phyloP scores from a whole-genome alignment of 2,888 invertebrate species.

The Habrosyne pyritoides region DNA sequence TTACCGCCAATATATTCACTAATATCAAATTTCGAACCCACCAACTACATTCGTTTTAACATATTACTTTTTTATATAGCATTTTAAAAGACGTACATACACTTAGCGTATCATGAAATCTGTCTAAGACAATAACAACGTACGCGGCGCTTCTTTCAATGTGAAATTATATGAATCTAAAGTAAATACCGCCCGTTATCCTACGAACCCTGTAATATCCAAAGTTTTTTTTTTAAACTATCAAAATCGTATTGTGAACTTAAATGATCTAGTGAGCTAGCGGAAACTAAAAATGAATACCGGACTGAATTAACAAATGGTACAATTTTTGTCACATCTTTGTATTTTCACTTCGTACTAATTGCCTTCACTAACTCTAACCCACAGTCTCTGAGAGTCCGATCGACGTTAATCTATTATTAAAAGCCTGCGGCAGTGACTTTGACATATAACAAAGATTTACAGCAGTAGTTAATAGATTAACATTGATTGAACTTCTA shows the following conservation, averaged over 20 bases:
- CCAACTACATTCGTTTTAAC: slow-evolving; percentile 17
- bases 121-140: slow-evolving; percentile 49
- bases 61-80: slow-evolving; percentile 24
- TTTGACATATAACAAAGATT: too few relatives aligned
- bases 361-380: too few relatives aligned
- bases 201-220: slow-evolving; percentile 64
- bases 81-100: slow-evolving; percentile 34
- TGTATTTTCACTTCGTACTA: slow-evolving; percentile 4
- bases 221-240: slow-evolving; percentile 30
- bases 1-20: slow-evolving; percentile 29
- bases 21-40: slow-evolving; percentile 32
- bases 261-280: slow-evolving; percentile 23
- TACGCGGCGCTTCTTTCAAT: slow-evolving; percentile 51
- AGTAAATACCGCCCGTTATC: slow-evolving; percentile 29
- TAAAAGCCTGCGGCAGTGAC: too few relatives aligned
- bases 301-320: background rate
- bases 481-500: too few relatives aligned
- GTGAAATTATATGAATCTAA: slow-evolving; percentile 10
- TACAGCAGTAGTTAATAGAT: too few relatives aligned
- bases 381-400: too few relatives aligned
- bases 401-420: too few relatives aligned
- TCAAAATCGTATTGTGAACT: slow-evolving; percentile 23
- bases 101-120: slow-evolving; percentile 37
- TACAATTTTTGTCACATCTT: slow-evolving; percentile 3
- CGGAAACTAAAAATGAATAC: slow-evolving; percentile 26